phyloP scores from a whole-genome alignment of 1,140 invertebrate genomes.

The Rhopalosiphum maidis region DNA sequence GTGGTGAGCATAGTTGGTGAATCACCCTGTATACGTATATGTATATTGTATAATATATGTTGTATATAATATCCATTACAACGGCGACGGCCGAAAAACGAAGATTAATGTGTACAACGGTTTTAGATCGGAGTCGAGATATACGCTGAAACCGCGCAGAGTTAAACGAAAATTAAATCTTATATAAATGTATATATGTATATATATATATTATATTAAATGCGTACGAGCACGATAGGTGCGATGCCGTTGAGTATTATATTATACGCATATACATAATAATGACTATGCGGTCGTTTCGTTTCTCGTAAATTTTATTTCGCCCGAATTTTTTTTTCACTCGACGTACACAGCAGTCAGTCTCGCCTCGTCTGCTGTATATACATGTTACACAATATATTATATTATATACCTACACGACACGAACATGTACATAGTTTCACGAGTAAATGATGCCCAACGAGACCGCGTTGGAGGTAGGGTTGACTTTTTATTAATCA shows the following conservation, averaged over 20 bases:
- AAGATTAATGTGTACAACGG: slow-evolving; percentile 32
- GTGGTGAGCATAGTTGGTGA: not conserved
- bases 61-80: slow-evolving; percentile 23
- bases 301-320: slow-evolving; percentile 2
- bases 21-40: not conserved
- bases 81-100: slow-evolving; percentile 24
- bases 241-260: slow-evolving; percentile 1
- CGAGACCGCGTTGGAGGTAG: not conserved
- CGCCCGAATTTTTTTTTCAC: not conserved
- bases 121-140: slow-evolving; percentile 22
- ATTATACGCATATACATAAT: not conserved
- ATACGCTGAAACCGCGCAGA: not conserved
- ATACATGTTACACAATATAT: not conserved
- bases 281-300: not conserved
- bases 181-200: not conserved
- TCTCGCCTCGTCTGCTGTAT: not conserved
- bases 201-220: not conserved
- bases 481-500: slow-evolving; percentile 35
- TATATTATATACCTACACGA: not conserved
- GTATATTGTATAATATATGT: not conserved
- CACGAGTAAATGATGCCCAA: not conserved
- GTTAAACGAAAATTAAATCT: slow-evolving; percentile 21
- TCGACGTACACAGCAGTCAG: not conserved
- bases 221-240: not conserved
- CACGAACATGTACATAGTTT: not conserved